Evolutionary conservation across 1,140 invertebrate species (phyloP).

Genomic region (Drosophila miranda): DNA sequence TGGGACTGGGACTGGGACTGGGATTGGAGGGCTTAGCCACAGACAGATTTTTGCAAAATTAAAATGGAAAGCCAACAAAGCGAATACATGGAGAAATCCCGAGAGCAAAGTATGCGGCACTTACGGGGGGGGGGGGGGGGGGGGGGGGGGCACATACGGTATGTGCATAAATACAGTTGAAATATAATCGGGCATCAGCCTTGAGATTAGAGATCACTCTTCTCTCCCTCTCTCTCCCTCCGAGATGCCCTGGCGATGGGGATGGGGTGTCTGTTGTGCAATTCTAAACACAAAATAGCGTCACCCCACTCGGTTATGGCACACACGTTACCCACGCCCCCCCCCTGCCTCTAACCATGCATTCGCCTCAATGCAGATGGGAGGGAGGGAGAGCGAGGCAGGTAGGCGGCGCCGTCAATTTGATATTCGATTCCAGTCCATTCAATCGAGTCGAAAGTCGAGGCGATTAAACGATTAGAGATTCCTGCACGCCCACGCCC

Average conservation of each 20-base stretch:
- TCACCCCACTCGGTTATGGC: conserved; percentile 11
- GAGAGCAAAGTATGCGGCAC: no score
- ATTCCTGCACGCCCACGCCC: conserved; percentile 16
- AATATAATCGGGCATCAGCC: conserved; percentile 28
- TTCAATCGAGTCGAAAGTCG: neutral
- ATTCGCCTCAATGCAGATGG: neutral
- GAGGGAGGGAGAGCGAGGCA: neutral
- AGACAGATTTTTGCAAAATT: conserved; percentile 43
- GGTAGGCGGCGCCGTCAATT: neutral
- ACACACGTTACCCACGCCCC: conserved; percentile 13
- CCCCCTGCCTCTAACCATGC: no score
- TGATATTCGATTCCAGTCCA: conserved; percentile 18
- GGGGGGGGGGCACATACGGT: neutral
- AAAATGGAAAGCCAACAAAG: conserved; percentile 44
- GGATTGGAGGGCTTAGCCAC: neutral
- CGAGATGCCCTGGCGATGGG: no score
- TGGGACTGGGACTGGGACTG: no score
- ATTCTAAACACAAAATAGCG: neutral
- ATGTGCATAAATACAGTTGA: conserved; percentile 11
- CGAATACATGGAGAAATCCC: no score
- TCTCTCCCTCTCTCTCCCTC: neutral
- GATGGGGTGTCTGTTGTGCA: neutral
- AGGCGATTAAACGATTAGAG: conserved; percentile 3
- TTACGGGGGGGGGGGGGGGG: no score
- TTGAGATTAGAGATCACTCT: conserved; percentile 23